These are phyloP conservation scores for Trochalopteron elliotii DNA, from an alignment of 2,113 vertebrate genomes.

Conservation along the genomic window DNA sequence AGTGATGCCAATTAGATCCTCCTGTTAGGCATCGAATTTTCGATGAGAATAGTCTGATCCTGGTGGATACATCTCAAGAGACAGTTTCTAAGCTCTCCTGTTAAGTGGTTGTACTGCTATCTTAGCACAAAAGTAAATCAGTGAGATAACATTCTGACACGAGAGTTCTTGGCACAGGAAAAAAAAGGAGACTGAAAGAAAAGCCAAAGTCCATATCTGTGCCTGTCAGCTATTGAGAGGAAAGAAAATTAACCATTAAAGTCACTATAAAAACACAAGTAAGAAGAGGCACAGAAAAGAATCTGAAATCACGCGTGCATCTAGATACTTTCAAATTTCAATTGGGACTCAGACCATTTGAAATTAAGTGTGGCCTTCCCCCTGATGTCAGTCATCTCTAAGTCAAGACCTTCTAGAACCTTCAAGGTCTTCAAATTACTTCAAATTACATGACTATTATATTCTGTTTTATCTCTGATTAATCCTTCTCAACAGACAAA, in stretches of 20 bases:
- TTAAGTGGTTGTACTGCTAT: background rate
- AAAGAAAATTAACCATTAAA: background rate
- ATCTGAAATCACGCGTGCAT: background rate
- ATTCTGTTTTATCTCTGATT: background rate
- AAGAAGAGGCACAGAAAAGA: background rate
- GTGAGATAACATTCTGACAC: background rate
- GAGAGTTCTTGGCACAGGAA: background rate
- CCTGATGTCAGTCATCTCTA: background rate
- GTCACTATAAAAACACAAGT: background rate
- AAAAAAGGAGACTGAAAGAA: background rate
- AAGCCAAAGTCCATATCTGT: background rate
- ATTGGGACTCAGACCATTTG: background rate
- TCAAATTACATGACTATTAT: background rate
- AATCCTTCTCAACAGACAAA: background rate
- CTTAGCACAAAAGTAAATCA: background rate
- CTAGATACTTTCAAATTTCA: background rate
- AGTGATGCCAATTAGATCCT: background rate
- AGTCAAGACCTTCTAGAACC: background rate
- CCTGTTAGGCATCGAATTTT: background rate
- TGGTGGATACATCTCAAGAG: background rate
- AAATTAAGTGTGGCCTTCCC: background rate
- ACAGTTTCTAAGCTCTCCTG: rapidly evolving
- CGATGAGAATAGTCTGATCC: background rate
- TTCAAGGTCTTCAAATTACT: background rate
- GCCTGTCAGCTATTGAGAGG: background rate